Percentiles rank a stretch among this genome's conserved stretches.
Conservation (phyloP, 2,113 vertebrate species). For the Shinisaurus crocodilurus region DNA sequence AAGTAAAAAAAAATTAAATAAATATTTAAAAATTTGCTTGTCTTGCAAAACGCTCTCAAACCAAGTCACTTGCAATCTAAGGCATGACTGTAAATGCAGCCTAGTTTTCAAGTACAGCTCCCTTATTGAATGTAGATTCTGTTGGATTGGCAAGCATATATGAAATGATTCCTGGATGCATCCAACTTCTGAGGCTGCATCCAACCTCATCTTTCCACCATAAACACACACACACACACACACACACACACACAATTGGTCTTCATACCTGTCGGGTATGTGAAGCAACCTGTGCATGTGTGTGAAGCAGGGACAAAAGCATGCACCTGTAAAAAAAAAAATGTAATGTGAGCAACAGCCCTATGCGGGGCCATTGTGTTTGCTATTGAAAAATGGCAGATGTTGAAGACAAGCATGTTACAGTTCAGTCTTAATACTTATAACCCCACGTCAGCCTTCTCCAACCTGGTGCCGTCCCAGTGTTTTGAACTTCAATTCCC, state of each 20-base stretch:
- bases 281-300: neutral
- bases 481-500: too few relatives aligned
- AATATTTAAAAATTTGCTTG: too few relatives aligned
- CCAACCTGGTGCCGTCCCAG: too few relatives aligned
- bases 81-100: too few relatives aligned
- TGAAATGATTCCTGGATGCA: neutral
- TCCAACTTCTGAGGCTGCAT: neutral
- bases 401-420: conserved; percentile 38
- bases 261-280: neutral
- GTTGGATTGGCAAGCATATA: neutral
- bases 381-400: conserved; percentile 29
- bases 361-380: neutral
- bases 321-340: neutral
- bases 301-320: neutral
- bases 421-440: too few relatives aligned
- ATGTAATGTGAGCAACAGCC: neutral
- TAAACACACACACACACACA: too few relatives aligned
- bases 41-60: too few relatives aligned
- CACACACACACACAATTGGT: too few relatives aligned
- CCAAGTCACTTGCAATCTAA: too few relatives aligned
- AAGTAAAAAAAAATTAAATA: too few relatives aligned
- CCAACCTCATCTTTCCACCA: neutral
- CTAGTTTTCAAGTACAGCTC: neutral
- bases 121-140: neutral
- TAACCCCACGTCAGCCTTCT: too few relatives aligned